Base-by-base conservation (phyloP, 2,888 invertebrate genomes). In the Crematogaster levior region DNA sequence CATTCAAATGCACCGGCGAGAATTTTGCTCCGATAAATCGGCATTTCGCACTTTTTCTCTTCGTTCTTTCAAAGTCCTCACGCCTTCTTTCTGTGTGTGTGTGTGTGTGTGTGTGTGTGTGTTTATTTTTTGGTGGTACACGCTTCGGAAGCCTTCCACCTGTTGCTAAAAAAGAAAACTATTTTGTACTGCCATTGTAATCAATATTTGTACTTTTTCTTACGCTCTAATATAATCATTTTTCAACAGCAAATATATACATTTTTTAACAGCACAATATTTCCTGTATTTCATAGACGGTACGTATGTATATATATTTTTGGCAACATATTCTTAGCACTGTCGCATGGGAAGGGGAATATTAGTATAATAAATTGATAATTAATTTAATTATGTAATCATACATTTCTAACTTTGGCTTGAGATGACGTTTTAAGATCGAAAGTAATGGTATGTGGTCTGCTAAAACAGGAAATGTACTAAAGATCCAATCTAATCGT, bases 111-210 rank as follows among this genome's bases (percentile, higher is more conserved):
- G 1, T 30, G 24, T 58, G n/a, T 37, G 21, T 21, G 6, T n/a
- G 4, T 4, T 9, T 77, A 61, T 66, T 81, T 66, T 58, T 85
- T 66, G 12, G n/a, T 48, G 60, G 70, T 63, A 80, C 34, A 21
- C 73, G 65, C 56, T 53, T 75, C 75, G 79, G 86, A 18, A 83
- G 51, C 74, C 48, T 65, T 87, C 82, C 89, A 88, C 88, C 88
- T 88, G 88, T 89, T 88, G 88, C 88, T 88, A 77, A 53, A 63
- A 84, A 88, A 87, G 74, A 88, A 86, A 88, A 88, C 82, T 74
- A 75, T 80, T 80, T 72, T 66, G n/a, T 53, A n/a, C n/a, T 70
- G 79, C 3, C 2, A 18, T 70, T 43, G 21, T 2, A 72, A 34
- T 79, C 56, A 70, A 70, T 79, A 79, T 79, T 70, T 56, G 34